phyloP scores from a whole-genome alignment of 2,888 invertebrate genomes.

The Nymphalis polychloros region DNA sequence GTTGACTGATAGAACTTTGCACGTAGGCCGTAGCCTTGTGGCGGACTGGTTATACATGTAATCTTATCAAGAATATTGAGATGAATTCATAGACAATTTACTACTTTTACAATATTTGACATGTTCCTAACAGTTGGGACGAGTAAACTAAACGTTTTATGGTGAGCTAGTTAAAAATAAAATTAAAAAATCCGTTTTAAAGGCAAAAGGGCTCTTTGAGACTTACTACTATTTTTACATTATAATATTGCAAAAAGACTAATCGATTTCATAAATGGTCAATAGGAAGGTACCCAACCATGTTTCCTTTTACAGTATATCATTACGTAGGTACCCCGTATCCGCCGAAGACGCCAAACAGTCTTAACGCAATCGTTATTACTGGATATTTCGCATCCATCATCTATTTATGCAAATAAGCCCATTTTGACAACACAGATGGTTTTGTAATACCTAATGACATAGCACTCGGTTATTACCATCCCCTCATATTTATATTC shows the following conservation, averaged over 20 bases:
- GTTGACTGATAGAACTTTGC: too few relatives aligned
- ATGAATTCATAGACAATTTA: too few relatives aligned
- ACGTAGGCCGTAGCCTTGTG: too few relatives aligned
- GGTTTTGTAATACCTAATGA: constrained; percentile 51
- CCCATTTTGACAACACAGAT: constrained; percentile 42
- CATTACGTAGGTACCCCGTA: background rate
- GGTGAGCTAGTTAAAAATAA: too few relatives aligned
- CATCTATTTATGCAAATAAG: constrained; percentile 55
- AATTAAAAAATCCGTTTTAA: too few relatives aligned
- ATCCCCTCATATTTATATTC: constrained; percentile 47
- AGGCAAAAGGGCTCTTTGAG: too few relatives aligned
- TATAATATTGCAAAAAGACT: background rate
- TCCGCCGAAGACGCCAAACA: background rate
- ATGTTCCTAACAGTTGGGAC: too few relatives aligned
- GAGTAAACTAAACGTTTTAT: too few relatives aligned
- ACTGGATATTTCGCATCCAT: constrained; percentile 44
- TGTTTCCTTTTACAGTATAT: constrained; percentile 1
- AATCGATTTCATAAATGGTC: background rate
- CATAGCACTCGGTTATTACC: constrained; percentile 44
- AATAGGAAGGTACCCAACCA: too few relatives aligned
- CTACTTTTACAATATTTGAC: too few relatives aligned
- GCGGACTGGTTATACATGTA: too few relatives aligned
- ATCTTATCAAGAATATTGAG: too few relatives aligned
- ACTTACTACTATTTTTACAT: background rate
- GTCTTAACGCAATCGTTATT: background rate